These are phyloP conservation scores for Bombus fervidus DNA, from an alignment of 1,140 invertebrate species.

Conservation along the genomic window DNA sequence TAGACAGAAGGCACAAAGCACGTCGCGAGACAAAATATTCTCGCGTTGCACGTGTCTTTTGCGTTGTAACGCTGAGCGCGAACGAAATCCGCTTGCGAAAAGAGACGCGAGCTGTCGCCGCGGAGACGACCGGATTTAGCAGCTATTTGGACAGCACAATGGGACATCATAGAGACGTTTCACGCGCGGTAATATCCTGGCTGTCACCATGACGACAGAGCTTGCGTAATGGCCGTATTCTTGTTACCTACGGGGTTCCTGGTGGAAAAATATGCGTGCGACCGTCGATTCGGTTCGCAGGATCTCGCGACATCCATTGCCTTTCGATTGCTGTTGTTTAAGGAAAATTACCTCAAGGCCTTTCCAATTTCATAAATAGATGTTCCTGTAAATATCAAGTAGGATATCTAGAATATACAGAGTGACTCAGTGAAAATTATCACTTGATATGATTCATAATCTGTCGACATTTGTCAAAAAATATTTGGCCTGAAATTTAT, in stretches of 20 bases:
- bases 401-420: background rate
- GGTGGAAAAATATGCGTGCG: background rate
- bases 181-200: constrained; percentile 25
- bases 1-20: background rate
- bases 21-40: background rate
- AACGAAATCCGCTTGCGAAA: constrained; percentile 14
- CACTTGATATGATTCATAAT: background rate
- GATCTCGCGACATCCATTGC: no score
- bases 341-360: background rate
- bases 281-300: no score
- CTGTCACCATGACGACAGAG: constrained; percentile 27
- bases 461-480: no score
- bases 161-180: constrained; percentile 33
- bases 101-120: constrained; percentile 9
- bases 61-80: background rate
- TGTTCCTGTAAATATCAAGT: background rate
- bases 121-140: constrained; percentile 29
- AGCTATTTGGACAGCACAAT: constrained; percentile 31
- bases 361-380: background rate
- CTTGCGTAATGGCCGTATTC: constrained; percentile 20
- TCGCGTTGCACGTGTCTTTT: background rate
- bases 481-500: no score
- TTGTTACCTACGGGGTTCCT: background rate
- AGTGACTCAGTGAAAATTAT: background rate
- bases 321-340: background rate